Evolutionary conservation across 2,113 vertebrate genomes (phyloP).

Genomic region (Gyps fulvus): DNA sequence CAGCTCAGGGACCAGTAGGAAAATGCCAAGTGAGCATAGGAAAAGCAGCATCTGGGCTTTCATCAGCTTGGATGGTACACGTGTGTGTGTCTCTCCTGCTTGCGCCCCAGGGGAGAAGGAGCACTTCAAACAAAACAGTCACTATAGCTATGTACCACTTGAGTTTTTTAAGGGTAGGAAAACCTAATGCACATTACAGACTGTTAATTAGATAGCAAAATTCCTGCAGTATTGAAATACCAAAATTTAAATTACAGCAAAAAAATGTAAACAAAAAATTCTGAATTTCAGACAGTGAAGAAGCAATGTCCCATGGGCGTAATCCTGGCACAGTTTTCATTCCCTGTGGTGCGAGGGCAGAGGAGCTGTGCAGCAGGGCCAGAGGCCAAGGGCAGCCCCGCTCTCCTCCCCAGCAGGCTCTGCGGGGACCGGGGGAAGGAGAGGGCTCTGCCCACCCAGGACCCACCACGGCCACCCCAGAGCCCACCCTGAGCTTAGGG

Average conservation of each 20-base stretch:
- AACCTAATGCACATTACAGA: not conserved
- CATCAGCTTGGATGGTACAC: not conserved
- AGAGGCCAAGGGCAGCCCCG: not conserved
- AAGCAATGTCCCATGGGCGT: accelerated
- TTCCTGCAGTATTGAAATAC: not conserved
- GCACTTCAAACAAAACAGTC: not conserved
- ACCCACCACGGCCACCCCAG: not conserved
- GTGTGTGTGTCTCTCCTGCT: too few species aligned
- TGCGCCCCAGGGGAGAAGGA: not conserved
- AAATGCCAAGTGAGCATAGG: not conserved
- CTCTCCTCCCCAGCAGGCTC: not conserved
- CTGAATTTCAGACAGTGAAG: not conserved
- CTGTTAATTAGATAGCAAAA: not conserved
- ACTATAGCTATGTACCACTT: accelerated
- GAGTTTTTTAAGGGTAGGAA: not conserved
- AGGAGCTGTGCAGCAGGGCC: not conserved
- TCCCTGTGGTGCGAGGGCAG: accelerated
- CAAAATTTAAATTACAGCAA: not conserved
- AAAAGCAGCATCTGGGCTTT: not conserved
- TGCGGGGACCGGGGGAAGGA: not conserved
- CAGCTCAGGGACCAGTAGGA: not conserved
- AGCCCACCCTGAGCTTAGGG: not conserved
- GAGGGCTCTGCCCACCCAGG: not conserved
- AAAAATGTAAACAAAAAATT: not conserved
- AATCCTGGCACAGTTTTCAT: not conserved